A percentile compares a stretch with the other conserved stretches of the same genome.
Evolutionary conservation across 2,113 vertebrate genomes (phyloP).

Genomic region (Oreotrochilus melanogaster): DNA sequence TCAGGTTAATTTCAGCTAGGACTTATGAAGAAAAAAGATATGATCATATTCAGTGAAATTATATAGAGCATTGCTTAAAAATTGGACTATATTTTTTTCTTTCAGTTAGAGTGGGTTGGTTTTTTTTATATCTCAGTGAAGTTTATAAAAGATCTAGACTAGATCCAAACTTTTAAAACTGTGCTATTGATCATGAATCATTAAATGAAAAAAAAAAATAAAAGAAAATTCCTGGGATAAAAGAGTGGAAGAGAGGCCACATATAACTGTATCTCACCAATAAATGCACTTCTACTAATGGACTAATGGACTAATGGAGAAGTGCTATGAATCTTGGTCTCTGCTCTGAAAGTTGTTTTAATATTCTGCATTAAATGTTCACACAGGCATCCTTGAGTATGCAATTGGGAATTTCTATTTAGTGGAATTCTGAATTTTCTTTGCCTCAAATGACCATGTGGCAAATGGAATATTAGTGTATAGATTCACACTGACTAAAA

Average conservation of each 20-base stretch:
- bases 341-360: neutral
- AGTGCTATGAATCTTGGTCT: neutral
- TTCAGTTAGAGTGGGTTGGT: neutral
- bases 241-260: neutral
- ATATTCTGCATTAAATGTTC: neutral
- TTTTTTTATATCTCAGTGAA: neutral
- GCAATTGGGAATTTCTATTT: too few relatives aligned
- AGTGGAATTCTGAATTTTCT: too few relatives aligned
- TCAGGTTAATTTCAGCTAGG: neutral
- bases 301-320: too few relatives aligned
- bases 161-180: neutral
- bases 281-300: neutral
- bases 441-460: too few relatives aligned
- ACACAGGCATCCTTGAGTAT: neutral
- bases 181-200: neutral
- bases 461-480: too few relatives aligned
- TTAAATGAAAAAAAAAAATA: neutral
- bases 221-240: neutral
- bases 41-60: neutral
- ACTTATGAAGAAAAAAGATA: neutral
- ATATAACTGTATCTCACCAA: neutral
- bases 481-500: too few relatives aligned
- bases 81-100: neutral
- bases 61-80: neutral
- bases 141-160: neutral